Evolutionary conservation across 2,113 vertebrate genomes (phyloP).

Genomic region (Megaptera novaeangliae): DNA sequence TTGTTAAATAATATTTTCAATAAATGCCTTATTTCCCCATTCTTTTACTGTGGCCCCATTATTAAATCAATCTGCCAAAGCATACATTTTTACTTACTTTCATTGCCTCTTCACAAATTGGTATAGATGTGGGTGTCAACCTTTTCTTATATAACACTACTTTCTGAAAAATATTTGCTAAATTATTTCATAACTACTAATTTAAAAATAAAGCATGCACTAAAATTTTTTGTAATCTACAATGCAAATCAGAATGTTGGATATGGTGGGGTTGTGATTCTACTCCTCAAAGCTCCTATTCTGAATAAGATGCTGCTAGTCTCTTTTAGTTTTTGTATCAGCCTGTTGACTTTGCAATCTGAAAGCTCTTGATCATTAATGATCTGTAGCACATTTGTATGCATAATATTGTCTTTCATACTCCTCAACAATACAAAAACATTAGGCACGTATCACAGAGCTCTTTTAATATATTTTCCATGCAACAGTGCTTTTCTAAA

Average conservation of each 20-base stretch:
- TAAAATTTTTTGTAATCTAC: not conserved
- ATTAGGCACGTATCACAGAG: slow-evolving; percentile 57
- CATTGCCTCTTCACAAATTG: not conserved
- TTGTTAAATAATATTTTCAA: not conserved
- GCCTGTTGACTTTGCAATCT: slow-evolving; percentile 30
- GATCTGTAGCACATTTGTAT: slow-evolving; percentile 61
- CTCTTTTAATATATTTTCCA: slow-evolving; percentile 64
- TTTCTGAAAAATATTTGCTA: not conserved
- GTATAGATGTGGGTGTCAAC: not conserved
- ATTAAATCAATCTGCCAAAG: not conserved
- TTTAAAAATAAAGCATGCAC: not conserved
- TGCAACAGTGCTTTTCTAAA: slow-evolving; percentile 61
- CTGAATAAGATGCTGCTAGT: slow-evolving; percentile 36
- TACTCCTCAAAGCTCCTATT: not conserved
- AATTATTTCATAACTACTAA: not conserved
- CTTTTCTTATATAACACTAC: not conserved
- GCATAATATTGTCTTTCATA: slow-evolving; percentile 44
- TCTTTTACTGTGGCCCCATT: not conserved
- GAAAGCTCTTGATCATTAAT: slow-evolving; percentile 70
- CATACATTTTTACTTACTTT: not conserved
- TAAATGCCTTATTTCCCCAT: not conserved
- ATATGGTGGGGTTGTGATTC: not conserved
- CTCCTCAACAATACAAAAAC: slow-evolving; percentile 42
- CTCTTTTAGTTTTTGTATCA: slow-evolving; percentile 21
- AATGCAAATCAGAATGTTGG: not conserved